phyloP scores from a whole-genome alignment of 2,797 vertebrate species.

The Poecilia velifera region DNA sequence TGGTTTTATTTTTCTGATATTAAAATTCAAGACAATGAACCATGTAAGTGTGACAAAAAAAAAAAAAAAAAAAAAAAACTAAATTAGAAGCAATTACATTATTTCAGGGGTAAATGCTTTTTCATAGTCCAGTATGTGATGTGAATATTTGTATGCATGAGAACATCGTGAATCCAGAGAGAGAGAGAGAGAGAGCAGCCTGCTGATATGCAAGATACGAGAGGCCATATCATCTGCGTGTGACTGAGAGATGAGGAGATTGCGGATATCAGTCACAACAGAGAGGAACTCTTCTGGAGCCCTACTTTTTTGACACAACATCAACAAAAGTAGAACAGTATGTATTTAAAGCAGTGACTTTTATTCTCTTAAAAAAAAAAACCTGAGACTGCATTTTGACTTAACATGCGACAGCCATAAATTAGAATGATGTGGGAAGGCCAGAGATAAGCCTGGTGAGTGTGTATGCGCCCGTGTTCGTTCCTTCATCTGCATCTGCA shows the following conservation, averaged over 20 bases:
- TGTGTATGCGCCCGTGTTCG: slow-evolving; percentile 9
- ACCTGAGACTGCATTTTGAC: slow-evolving; percentile 9
- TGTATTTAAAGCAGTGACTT: slow-evolving; percentile 42
- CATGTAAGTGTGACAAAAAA: neutral
- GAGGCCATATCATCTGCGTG: slow-evolving; percentile 38
- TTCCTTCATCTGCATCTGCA: slow-evolving; percentile 42
- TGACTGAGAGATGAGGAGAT: slow-evolving; percentile 48
- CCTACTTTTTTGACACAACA: slow-evolving; percentile 36
- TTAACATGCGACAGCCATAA: neutral
- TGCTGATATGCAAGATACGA: slow-evolving; percentile 53
- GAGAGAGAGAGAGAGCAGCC: slow-evolving; percentile 8
- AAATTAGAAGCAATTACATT: neutral
- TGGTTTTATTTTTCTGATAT: neutral
- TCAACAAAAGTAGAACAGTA: slow-evolving; percentile 16
- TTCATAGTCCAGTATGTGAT: neutral
- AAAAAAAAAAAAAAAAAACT: neutral
- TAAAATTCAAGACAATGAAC: neutral
- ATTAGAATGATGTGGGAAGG: slow-evolving; percentile 18
- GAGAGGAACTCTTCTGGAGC: slow-evolving; percentile 44
- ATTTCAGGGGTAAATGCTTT: neutral
- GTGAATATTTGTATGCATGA: slow-evolving; percentile 19
- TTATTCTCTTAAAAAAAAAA: slow-evolving; percentile 2
- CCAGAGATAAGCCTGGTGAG: slow-evolving; percentile 29
- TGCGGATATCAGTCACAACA: slow-evolving; percentile 60
- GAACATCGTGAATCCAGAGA: neutral